Evolutionary conservation across 1,140 invertebrate species (phyloP), one percentile per base, ranked within the genome.

Genomic region (Saccostrea cuccullata): DNA sequence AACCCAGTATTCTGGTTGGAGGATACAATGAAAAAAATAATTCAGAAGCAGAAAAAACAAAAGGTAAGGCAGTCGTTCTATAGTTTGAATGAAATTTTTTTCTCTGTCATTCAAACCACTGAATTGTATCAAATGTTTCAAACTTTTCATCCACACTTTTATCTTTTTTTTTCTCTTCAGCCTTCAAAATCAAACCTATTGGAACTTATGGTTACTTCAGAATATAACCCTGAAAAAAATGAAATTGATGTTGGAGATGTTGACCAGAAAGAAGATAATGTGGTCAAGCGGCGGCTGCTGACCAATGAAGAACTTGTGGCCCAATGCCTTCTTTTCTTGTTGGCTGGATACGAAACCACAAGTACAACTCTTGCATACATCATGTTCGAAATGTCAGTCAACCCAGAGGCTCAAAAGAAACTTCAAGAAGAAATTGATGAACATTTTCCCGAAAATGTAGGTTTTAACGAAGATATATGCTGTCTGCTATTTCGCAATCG

Each of bases 261-360:
- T 26, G 82, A 84, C 77, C 67, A 73, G 36, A 23, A 36, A 70
- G 86, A 36, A 70, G 86, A 89, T 40, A 87, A 67, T 20, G 58
- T 89, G 12, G 70, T 89, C 30, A 85, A 85, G 56, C 85, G 87
- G 60, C 60, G 89, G 20, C 70, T 89, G 9, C 60, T 89, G 1
- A 87, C 84, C 23, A 86, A 87, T 17, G 88, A 91, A 67, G 94
- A 94, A 88, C 90, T 94, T 0, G 91, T 92, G 26, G 89, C 92
- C 20, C 92, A 94, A 55, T 90, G 92, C 13, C 86, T 94, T 2
- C 84, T 95, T 23, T 94, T 95, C 82, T 89, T 94, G 17, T 84
- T 95, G 85, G 94, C 94, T 73, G 94, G 94, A 0, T 95, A 94
- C 84, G 94, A 95, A 88, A 96, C 96, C 3, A 96, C 95, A 0